phyloP scores from a whole-genome alignment of 2,888 invertebrate species.

The Rugalucina vietnamica region DNA sequence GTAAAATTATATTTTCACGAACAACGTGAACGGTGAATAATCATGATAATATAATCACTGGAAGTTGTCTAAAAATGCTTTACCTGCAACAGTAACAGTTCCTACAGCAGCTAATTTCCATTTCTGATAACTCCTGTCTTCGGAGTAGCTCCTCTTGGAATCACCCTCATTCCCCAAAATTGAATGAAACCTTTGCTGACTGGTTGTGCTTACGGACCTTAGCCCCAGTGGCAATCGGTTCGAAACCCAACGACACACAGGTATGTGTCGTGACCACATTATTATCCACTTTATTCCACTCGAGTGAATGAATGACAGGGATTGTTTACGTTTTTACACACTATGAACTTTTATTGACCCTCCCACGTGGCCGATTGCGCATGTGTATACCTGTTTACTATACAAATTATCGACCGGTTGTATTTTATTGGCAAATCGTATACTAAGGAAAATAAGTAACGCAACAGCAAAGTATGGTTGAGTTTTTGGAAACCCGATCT shows the following conservation, averaged over 20 bases:
- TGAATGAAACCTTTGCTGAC: neutral
- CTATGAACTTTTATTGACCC: too few relatives aligned
- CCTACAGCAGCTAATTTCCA: neutral
- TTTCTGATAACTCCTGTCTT: neutral
- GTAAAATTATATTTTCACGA: too few relatives aligned
- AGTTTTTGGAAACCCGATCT: too few relatives aligned
- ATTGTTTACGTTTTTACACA: neutral
- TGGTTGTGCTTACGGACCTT: neutral
- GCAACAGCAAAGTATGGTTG: too few relatives aligned
- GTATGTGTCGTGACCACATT: neutral
- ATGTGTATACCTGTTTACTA: too few relatives aligned
- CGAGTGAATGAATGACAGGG: neutral
- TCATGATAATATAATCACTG: too few relatives aligned
- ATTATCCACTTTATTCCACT: neutral
- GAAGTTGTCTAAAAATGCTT: too few relatives aligned
- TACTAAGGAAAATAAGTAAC: too few relatives aligned
- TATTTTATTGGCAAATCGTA: too few relatives aligned
- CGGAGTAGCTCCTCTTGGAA: neutral
- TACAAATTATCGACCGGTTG: neutral
- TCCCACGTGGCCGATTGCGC: neutral
- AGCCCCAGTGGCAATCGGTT: neutral
- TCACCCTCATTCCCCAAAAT: neutral
- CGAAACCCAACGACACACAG: neutral
- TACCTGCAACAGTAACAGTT: neutral
- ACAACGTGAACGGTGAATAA: too few relatives aligned